A percentile compares a stretch with the other conserved stretches of the same genome.
Conservation (phyloP, 2,113 vertebrate genomes). For the Callipepla squamata region DNA sequence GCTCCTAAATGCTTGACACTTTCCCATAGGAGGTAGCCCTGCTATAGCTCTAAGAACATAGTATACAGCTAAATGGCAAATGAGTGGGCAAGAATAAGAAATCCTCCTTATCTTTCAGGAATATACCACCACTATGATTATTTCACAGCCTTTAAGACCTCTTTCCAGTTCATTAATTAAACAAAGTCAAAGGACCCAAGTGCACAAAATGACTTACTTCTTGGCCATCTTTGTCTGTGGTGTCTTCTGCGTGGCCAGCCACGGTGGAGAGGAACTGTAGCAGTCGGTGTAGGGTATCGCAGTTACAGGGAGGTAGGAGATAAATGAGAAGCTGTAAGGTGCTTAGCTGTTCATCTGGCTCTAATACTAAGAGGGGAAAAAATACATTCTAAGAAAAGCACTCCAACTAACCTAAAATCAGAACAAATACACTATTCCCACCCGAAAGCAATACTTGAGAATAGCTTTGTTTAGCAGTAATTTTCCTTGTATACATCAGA, state of each 20-base stretch:
- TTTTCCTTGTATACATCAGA: neutral
- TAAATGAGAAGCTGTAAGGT: slow-evolving; percentile 92
- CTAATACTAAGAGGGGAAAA: slow-evolving; percentile 85
- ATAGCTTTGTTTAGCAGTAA: neutral
- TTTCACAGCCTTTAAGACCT: neutral
- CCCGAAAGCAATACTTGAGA: neutral
- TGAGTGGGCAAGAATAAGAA: neutral
- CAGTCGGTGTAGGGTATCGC: slow-evolving; percentile 93
- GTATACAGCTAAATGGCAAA: neutral
- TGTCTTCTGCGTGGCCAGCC: slow-evolving; percentile 87
- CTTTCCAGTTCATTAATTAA: neutral
- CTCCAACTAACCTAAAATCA: slow-evolving; percentile 49
- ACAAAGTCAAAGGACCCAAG: neutral
- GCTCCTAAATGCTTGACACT: neutral
- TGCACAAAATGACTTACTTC: slow-evolving; percentile 75
- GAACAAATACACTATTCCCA: neutral
- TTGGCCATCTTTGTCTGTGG: slow-evolving; percentile 82
- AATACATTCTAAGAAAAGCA: slow-evolving; percentile 56
- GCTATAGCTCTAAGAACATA: neutral
- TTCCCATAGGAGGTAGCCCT: neutral
- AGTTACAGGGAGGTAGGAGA: slow-evolving; percentile 96
- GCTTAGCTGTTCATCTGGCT: slow-evolving; percentile 85
- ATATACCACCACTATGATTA: rapidly evolving
- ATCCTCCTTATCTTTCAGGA: neutral
- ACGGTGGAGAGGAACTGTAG: slow-evolving; percentile 93